Base-by-base conservation (phyloP, 2,888 invertebrate genomes). In the Leptopterna dolabrata region DNA sequence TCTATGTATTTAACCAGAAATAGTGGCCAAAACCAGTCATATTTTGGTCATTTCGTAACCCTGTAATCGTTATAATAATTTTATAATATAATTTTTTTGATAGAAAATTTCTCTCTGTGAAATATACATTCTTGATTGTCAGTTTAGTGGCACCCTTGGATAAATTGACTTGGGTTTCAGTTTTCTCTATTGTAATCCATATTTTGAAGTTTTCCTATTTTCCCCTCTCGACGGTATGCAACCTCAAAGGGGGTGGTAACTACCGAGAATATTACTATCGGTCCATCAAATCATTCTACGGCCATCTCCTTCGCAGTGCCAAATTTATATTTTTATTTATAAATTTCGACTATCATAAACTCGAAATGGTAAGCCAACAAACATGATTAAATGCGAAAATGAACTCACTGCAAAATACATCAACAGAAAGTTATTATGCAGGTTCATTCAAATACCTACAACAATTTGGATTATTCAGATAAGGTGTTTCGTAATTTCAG, bases 61-160 rank as follows among this genome's bases (percentile, higher is more conserved):
- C 76, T 76, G 76, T 76, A 76, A 24, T 30, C 76, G 41, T 30
- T 27, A 14, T 27, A 30, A 71, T 71, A 19, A 14, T 41, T 41
- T 43, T 30, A 41, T 76, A 36, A 76, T 9, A 76, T 16, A 36
- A 76, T 41, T 41, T 4, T 43, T 71, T 13, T 9, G 29, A 41
- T n/a, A 19, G 1, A 6, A 7, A 76, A 11, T 29, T 76, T 14
- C 43, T 36, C 24, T 41, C 71, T 36, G 7, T 36, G 27, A 19
- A 41, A 41, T 43, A 76, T 43, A 76, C 43, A 30, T 14, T 41
- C 24, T 16, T 76, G 76, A 76, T 76, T 76, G 76, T 76, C 76
- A n/a, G 30, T 19, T 41, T 76, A 76, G 41, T 43, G 76, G 43
- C 76, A 76, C 76, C 76, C 76, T 76, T 41, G 19, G 29, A 36